Evolutionary conservation across 2,113 vertebrate species (phyloP).

Genomic region (Tragelaphus strepsiceros): DNA sequence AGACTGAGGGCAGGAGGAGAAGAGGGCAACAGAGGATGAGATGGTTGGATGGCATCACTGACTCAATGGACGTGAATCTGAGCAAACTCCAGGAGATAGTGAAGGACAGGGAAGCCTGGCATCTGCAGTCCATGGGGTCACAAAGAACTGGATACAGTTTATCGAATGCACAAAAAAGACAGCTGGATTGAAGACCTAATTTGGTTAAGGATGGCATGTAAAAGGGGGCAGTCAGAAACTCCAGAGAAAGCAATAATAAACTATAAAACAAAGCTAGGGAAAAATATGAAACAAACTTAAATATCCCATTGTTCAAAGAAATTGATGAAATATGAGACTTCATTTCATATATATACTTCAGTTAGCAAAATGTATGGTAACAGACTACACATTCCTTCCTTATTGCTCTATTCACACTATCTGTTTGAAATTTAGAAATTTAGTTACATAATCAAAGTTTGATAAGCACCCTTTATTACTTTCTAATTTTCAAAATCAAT

Average conservation of each 20-base stretch:
- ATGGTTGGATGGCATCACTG: neutral
- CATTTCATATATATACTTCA: neutral
- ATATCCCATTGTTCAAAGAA: neutral
- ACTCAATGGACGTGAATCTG: neutral
- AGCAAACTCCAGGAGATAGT: neutral
- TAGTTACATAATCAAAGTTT: neutral
- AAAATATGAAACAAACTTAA: neutral
- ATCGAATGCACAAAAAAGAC: neutral
- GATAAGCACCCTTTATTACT: neutral
- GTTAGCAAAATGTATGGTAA: neutral
- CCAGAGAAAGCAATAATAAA: neutral
- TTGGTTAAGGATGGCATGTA: neutral
- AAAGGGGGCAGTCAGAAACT: neutral
- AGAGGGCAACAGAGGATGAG: neutral
- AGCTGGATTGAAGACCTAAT: neutral
- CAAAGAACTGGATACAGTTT: neutral
- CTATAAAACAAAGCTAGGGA: neutral
- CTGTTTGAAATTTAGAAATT: neutral
- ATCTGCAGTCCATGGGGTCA: neutral
- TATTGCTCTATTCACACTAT: neutral
- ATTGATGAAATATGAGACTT: neutral
- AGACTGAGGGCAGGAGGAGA: neutral
- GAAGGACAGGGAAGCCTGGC: neutral
- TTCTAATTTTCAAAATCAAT: slow-evolving; percentile 17
- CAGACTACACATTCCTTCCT: neutral